A percentile compares a stretch with the other conserved stretches of the same genome.
phyloP scores from a whole-genome alignment of 2,888 invertebrate species.

The Cerceris ruficornis region DNA sequence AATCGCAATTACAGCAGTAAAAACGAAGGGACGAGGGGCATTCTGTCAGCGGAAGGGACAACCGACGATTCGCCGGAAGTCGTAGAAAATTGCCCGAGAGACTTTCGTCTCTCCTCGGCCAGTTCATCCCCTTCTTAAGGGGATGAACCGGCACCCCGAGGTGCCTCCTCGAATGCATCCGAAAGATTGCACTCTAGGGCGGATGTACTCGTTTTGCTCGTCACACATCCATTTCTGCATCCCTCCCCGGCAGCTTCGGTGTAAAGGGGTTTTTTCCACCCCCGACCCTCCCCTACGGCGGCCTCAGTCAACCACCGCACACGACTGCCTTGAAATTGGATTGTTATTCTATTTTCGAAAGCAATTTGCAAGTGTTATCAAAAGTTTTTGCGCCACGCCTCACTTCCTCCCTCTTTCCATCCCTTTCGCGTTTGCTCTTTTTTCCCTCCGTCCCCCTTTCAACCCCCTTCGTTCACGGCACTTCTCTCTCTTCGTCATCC shows the following conservation, averaged over 20 bases:
- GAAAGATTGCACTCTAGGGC: conserved; percentile 22
- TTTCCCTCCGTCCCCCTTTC: neutral
- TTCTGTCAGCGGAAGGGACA: conserved; percentile 67
- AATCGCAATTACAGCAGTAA: conserved; percentile 57
- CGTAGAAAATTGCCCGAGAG: conserved; percentile 61
- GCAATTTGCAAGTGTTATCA: conserved; percentile 81
- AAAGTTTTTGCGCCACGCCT: conserved; percentile 59
- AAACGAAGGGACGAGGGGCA: conserved; percentile 48
- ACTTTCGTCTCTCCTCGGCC: conserved; percentile 44
- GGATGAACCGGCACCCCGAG: neutral
- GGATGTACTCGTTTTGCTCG: conserved; percentile 15
- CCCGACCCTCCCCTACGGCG: conserved; percentile 49
- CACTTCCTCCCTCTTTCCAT: conserved; percentile 1
- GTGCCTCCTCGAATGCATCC: conserved; percentile 22
- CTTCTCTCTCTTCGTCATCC: conserved; percentile 13
- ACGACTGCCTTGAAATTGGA: conserved; percentile 76
- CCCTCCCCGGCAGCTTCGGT: conserved; percentile 64
- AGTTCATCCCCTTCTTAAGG: neutral
- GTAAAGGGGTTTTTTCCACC: too few relatives aligned
- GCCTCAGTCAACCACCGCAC: conserved; percentile 67
- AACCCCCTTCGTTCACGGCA: conserved; percentile 63
- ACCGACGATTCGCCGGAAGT: conserved; percentile 67
- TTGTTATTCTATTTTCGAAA: conserved; percentile 82
- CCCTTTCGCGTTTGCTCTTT: neutral
- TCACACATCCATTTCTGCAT: conserved; percentile 30